phyloP scores from a whole-genome alignment of 1,140 invertebrate species.

The Hyphantria cunea region DNA sequence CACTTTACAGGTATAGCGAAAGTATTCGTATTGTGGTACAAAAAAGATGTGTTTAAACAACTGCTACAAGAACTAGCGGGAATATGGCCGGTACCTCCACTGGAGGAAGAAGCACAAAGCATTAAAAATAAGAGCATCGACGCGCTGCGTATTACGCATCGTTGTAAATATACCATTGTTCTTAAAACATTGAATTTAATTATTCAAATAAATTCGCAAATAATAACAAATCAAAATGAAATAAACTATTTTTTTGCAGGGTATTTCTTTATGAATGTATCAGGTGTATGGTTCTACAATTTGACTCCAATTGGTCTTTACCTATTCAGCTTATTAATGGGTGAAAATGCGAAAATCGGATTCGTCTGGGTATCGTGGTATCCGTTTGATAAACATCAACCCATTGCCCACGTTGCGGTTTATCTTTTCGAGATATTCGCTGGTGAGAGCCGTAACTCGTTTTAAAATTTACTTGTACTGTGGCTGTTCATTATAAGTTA shows the following conservation, averaged over 20 bases:
- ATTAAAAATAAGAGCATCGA: conserved; percentile 62
- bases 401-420: conserved; percentile 56
- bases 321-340: conserved; percentile 49
- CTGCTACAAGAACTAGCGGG: conserved; percentile 58
- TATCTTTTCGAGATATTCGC: conserved; percentile 74
- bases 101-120: conserved; percentile 48
- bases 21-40: conserved; percentile 65
- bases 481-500: background rate
- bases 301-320: conserved; percentile 62
- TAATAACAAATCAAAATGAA: background rate
- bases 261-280: conserved; percentile 63
- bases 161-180: conserved; percentile 44
- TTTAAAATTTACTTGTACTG: background rate
- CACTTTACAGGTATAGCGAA: conserved; percentile 60
- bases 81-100: conserved; percentile 67
- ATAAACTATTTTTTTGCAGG: conserved; percentile 39
- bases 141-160: conserved; percentile 57
- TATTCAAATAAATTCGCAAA: too few relatives aligned
- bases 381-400: conserved; percentile 67
- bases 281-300: conserved; percentile 69
- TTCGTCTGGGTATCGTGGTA: conserved; percentile 74
- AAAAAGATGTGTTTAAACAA: conserved; percentile 63
- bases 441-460: too few relatives aligned
- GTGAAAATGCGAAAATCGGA: conserved; percentile 50
- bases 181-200: background rate